phyloP scores from a whole-genome alignment of 2,888 invertebrate species.

The Drosophila incognita region DNA sequence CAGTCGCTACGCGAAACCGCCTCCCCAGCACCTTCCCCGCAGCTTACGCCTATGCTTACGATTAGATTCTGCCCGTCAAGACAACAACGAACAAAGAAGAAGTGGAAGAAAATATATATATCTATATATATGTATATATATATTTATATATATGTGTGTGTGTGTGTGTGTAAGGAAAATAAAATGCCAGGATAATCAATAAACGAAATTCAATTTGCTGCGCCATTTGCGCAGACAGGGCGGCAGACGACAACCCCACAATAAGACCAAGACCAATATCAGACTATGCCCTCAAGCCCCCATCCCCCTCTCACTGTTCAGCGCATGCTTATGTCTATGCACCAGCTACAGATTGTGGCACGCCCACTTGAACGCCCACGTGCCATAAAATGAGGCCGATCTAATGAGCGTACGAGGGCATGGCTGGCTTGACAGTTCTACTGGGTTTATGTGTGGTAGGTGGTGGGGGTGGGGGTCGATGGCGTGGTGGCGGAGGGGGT shows the following conservation, averaged over 20 bases:
- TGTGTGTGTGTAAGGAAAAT: conserved; percentile 41
- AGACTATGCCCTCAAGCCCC: neutral
- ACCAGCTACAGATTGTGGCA: conserved; percentile 44
- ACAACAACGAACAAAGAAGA: conserved; percentile 20
- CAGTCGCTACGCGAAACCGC: conserved; percentile 18
- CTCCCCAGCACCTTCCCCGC: neutral
- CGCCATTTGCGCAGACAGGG: conserved; percentile 78
- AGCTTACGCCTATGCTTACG: neutral
- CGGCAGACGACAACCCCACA: conserved; percentile 32
- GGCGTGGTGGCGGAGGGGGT: neutral
- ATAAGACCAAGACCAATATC: conserved; percentile 4
- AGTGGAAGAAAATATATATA: conserved; percentile 26
- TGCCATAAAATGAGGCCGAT: conserved; percentile 75
- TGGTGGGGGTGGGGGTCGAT: neutral
- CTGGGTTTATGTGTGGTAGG: neutral
- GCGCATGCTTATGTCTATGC: conserved; percentile 20
- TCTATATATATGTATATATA: neutral
- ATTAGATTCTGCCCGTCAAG: conserved; percentile 15
- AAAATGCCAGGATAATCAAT: conserved; percentile 81
- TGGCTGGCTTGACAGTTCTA: conserved; percentile 5
- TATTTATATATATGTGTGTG: neutral
- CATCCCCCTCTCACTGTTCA: neutral
- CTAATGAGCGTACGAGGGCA: conserved; percentile 57
- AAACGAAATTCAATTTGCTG: conserved; percentile 82
- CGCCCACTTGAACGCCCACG: conserved; percentile 59